These are phyloP conservation scores for Lasioglossum lativentre DNA, from an alignment of 2,888 invertebrate species.

Conservation along the genomic window DNA sequence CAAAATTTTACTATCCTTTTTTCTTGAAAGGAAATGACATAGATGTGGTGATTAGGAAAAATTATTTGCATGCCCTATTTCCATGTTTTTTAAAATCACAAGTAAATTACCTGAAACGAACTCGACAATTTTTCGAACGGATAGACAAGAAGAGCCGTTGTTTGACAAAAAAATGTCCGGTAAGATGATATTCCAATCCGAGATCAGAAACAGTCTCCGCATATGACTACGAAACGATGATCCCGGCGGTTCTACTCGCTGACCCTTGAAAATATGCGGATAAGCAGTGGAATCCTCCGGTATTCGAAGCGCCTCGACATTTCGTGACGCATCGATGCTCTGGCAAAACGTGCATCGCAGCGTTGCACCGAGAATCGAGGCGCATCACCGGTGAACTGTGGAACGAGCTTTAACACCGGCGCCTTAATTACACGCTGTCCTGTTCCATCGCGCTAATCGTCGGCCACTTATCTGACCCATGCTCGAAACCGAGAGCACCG, in stretches of 20 bases:
- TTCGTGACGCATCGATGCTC: slow-evolving; percentile 66
- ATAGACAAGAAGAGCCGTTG: too few species aligned
- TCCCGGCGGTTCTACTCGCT: slow-evolving; percentile 59
- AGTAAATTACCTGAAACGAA: too few species aligned
- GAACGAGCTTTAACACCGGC: slow-evolving; percentile 50
- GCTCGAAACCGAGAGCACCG: slow-evolving; percentile 21
- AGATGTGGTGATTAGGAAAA: background rate
- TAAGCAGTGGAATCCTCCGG: slow-evolving; percentile 66
- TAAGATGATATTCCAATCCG: background rate
- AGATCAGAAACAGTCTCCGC: slow-evolving; percentile 4
- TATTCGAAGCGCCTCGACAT: slow-evolving; percentile 67
- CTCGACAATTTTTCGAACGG: too few species aligned
- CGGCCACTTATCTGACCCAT: slow-evolving; percentile 33
- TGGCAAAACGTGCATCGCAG: slow-evolving; percentile 19
- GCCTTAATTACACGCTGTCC: slow-evolving; percentile 60
- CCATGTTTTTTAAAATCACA: background rate
- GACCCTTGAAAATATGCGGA: slow-evolving; percentile 75
- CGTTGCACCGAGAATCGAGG: slow-evolving; percentile 36
- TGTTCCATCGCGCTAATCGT: slow-evolving; percentile 53
- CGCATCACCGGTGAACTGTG: slow-evolving; percentile 52
- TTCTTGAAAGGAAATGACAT: background rate
- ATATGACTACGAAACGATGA: slow-evolving; percentile 40
- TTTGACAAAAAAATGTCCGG: background rate
- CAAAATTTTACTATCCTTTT: background rate
- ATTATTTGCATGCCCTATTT: background rate